phyloP scores from a whole-genome alignment of 2,113 vertebrate genomes.

The Odontophorus gujanensis region DNA sequence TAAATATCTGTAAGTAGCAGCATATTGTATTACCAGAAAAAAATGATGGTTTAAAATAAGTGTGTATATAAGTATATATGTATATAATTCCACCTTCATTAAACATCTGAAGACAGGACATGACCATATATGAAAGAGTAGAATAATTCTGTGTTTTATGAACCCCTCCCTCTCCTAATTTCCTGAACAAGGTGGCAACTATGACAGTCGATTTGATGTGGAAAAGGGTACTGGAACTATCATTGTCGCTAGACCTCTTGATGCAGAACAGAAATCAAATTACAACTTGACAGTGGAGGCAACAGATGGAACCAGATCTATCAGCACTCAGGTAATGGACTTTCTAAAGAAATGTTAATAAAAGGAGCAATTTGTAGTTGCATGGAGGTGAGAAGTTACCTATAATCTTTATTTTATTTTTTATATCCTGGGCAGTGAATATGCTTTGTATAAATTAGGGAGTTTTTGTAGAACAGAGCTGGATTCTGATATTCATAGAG shows the following conservation, averaged over 20 bases:
- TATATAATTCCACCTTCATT: slow-evolving; percentile 29
- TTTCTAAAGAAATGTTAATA: slow-evolving; percentile 64
- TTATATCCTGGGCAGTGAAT: neutral
- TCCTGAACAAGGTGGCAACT: slow-evolving; percentile 92
- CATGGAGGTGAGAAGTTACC: neutral
- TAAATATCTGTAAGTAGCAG: neutral
- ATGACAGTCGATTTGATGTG: slow-evolving; percentile 96
- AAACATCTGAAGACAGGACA: slow-evolving; percentile 36
- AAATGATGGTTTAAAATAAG: neutral
- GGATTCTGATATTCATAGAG: neutral
- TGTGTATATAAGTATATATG: slow-evolving; percentile 3
- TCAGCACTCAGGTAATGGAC: slow-evolving; percentile 92
- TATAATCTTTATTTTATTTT: neutral
- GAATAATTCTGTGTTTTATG: slow-evolving; percentile 21
- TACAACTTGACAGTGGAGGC: slow-evolving; percentile 98
- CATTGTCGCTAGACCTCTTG: slow-evolving; percentile 92
- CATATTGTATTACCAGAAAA: neutral
- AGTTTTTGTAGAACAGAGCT: neutral
- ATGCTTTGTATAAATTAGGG: neutral
- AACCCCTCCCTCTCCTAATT: slow-evolving; percentile 65
- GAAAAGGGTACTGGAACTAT: slow-evolving; percentile 94
- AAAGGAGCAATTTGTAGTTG: slow-evolving; percentile 40
- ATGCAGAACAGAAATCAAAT: slow-evolving; percentile 94
- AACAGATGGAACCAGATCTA: slow-evolving; percentile 91
- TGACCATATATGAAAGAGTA: neutral